Evolutionary conservation across 2,113 vertebrate genomes (phyloP).

Genomic region (Chrysochloris asiatica): DNA sequence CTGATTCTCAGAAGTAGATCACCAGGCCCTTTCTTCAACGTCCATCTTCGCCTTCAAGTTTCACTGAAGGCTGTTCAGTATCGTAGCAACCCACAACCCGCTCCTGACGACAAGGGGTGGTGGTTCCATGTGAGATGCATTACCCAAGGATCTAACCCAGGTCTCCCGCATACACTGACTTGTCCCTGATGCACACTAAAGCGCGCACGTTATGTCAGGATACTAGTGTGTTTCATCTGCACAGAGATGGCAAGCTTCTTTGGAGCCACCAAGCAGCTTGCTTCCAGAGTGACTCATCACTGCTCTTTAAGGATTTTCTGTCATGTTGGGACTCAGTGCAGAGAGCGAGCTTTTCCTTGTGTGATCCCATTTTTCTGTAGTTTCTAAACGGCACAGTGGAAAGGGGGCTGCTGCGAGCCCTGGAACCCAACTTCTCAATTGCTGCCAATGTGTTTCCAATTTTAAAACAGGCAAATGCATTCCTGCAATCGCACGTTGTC

Average conservation of each 20-base stretch:
- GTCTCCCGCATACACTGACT: not conserved
- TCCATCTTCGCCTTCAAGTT: not conserved
- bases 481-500: slow-evolving; percentile 6
- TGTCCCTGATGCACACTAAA: not conserved
- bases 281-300: not conserved
- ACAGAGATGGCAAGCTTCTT: not conserved
- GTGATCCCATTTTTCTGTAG: slow-evolving; percentile 33
- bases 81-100: not conserved
- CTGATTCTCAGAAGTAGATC: not conserved
- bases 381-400: not conserved
- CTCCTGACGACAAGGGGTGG: not conserved
- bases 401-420: slow-evolving; percentile 21
- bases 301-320: not conserved
- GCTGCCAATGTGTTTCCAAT: slow-evolving; percentile 57
- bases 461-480: slow-evolving; percentile 46
- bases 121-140: not conserved
- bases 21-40: not conserved
- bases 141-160: not conserved
- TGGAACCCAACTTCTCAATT: slow-evolving; percentile 41
- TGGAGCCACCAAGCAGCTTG: not conserved
- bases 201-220: no score
- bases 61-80: not conserved
- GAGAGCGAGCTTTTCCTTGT: not conserved
- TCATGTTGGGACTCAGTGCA: not conserved
- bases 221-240: no score